Conservation (phyloP, 2,797 vertebrate species). For the Trematomus bernacchii region DNA sequence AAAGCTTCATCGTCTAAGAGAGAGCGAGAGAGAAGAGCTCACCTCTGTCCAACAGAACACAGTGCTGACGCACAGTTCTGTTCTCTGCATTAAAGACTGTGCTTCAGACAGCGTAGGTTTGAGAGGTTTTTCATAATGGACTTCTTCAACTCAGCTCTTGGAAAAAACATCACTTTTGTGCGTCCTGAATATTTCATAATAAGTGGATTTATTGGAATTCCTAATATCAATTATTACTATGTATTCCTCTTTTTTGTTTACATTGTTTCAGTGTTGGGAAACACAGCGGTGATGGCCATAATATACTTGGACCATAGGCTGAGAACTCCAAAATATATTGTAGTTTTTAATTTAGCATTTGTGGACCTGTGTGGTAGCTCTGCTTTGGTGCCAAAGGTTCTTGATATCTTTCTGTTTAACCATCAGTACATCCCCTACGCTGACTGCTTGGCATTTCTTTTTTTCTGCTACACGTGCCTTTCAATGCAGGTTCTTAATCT, state of each 20-base stretch:
- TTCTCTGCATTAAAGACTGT: too few species aligned
- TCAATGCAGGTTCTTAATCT: slow-evolving; percentile 73
- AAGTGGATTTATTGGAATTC: too few species aligned
- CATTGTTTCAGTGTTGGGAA: slow-evolving; percentile 50
- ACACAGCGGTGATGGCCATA: slow-evolving; percentile 49
- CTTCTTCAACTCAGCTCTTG: too few species aligned
- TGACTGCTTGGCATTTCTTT: slow-evolving; percentile 53
- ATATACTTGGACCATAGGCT: slow-evolving; percentile 51
- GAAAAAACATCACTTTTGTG: too few species aligned
- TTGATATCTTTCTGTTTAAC: slow-evolving; percentile 64
- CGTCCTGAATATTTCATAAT: too few species aligned
- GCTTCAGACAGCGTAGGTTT: too few species aligned
- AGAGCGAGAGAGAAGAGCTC: too few species aligned
- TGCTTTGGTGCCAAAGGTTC: slow-evolving; percentile 61
- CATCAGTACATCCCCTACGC: slow-evolving; percentile 46
- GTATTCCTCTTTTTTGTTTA: slow-evolving; percentile 52
- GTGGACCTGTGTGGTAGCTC: slow-evolving; percentile 46
- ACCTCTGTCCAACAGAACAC: too few species aligned
- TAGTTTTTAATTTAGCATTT: slow-evolving; percentile 61
- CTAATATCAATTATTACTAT: slow-evolving; percentile 45
- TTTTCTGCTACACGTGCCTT: slow-evolving; percentile 56
- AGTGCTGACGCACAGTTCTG: too few species aligned
- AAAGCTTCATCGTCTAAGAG: too few species aligned
- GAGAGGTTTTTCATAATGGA: too few species aligned
- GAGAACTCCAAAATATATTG: slow-evolving; percentile 58